Base-by-base conservation (phyloP, 1,140 invertebrate genomes). In the Amphibalanus amphitrite region DNA sequence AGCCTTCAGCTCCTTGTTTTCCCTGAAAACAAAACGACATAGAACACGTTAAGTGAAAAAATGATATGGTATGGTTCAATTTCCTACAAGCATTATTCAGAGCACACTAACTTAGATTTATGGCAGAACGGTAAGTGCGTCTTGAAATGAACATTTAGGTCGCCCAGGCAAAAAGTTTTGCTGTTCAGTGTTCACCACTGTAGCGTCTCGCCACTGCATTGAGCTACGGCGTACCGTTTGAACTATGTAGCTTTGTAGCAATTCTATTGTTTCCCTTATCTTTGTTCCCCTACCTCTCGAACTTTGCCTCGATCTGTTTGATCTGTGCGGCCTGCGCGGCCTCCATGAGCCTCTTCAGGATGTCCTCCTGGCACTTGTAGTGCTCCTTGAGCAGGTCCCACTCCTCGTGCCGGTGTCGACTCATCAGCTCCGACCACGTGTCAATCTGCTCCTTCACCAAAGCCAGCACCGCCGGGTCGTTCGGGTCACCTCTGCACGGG, bases 1-100 rank as follows among this genome's bases (percentile, higher is more conserved):
- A 0, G 89, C 86, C 79, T 97, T 98, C 86, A 99, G 88, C 73
- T 98, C 96, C 81, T 98, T 98, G 75, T 93, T 88, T 78, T 98
- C 96, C 70, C 90, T 67, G 28, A 67, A 67, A 10, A 38, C 4
- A 15, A 38, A 38, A 15, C 4, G 15, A 15, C 4, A 38, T 6
- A 38, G 4, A 6, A 15, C 15, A 15, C 33, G 33, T 38, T 38
- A 38, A 38, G 4, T 38, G 15, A 38, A 38, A n/a, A 4, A 38
- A 6, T 38, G 33, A 38, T 38, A 38, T 38, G 15, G 33, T 4
- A 15, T 15, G 15, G 33, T n/a, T n/a, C 33, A 38, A 4, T 38
- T 38, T 38, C 33, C 33, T 38, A 6, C 4, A 38, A 15, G 15
- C 4, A 15, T 4, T 38, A 38, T 10, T 65, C 23, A 65, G 25